These are phyloP conservation scores for Chrysocyon brachyurus DNA, from an alignment of 2,797 vertebrate species.

Conservation along the genomic window DNA sequence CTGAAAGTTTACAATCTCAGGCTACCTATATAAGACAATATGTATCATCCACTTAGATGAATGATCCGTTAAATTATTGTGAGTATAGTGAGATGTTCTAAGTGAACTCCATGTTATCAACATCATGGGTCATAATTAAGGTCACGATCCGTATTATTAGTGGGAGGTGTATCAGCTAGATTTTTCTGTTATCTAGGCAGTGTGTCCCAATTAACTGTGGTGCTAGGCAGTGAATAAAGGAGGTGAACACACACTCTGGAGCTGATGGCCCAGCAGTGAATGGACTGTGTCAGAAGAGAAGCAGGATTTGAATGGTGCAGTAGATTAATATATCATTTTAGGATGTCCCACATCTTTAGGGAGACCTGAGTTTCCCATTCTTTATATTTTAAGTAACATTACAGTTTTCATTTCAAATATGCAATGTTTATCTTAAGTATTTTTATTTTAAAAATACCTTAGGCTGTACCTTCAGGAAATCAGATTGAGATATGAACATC, in stretches of 20 bases:
- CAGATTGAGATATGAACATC: neutral
- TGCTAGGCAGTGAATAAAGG: neutral
- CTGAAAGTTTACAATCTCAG: neutral
- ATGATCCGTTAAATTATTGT: neutral
- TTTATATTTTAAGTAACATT: slow-evolving; percentile 5
- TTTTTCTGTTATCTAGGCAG: neutral
- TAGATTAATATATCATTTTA: neutral
- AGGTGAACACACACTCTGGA: neutral
- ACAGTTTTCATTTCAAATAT: neutral
- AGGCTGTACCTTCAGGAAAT: neutral
- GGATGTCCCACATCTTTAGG: neutral
- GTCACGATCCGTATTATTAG: neutral
- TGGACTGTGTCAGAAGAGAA: neutral
- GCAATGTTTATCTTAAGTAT: neutral
- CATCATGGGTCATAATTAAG: neutral
- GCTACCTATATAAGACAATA: neutral
- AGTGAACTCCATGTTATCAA: neutral
- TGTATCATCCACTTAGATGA: neutral
- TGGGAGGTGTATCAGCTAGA: neutral
- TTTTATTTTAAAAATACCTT: neutral
- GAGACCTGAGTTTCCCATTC: neutral
- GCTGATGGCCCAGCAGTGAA: neutral
- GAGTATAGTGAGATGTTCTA: neutral
- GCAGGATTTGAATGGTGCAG: neutral
- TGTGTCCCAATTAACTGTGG: neutral